Conservation (phyloP, 2,113 vertebrate species). For the Tachysurus vachellii region DNA sequence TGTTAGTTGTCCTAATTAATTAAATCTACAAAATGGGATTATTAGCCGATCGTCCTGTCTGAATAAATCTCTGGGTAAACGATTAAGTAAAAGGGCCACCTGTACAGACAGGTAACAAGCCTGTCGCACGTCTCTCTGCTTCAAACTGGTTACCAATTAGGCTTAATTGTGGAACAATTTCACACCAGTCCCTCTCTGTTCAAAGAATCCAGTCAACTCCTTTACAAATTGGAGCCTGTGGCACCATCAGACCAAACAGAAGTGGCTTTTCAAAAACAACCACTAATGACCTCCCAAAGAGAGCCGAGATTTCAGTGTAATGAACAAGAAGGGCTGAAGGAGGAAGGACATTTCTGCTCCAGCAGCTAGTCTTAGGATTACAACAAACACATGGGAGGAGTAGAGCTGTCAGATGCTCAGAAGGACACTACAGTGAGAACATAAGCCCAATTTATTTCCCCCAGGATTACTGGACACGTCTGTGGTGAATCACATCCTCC, state of each 20-base stretch:
- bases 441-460: not conserved
- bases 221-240: conserved; percentile 20
- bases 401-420: not conserved
- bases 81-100: too few relatives aligned
- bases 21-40: not conserved
- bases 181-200: not conserved
- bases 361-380: conserved; percentile 12
- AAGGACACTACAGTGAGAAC: not conserved
- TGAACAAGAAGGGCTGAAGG: not conserved
- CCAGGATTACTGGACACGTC: not conserved
- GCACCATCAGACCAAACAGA: not conserved
- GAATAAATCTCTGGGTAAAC: not conserved
- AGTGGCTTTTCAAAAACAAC: conserved; percentile 6
- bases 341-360: conserved; percentile 1
- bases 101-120: not conserved
- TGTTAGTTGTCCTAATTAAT: too few relatives aligned
- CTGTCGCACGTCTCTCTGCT: not conserved
- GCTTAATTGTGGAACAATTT: not conserved
- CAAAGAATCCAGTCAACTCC: not conserved
- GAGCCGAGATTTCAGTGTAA: not conserved
- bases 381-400: conserved; percentile 23
- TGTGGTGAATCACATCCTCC: not conserved
- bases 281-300: conserved; percentile 2
- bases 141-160: conserved; percentile 22
- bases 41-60: not conserved